Percentiles rank a stretch among this genome's conserved stretches.
These are phyloP conservation scores for Chaetophractus vellerosus DNA, from an alignment of 2,797 vertebrate species.

Conservation along the genomic window DNA sequence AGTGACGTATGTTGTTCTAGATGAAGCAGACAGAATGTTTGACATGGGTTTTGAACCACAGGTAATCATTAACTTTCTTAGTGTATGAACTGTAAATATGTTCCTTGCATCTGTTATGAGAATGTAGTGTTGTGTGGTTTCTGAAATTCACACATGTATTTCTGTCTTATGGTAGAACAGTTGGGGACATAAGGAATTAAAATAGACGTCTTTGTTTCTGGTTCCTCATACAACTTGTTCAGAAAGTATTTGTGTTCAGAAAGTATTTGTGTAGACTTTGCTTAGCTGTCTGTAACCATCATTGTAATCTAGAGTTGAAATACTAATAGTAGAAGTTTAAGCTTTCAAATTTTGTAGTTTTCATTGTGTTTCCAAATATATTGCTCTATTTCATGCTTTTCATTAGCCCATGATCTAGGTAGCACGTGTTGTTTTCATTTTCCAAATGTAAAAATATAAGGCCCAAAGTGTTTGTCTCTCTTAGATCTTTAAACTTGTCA, in stretches of 20 bases:
- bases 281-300: not conserved
- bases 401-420: not conserved
- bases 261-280: constrained; percentile 46
- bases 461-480: not conserved
- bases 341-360: not conserved
- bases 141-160: constrained; percentile 15
- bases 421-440: not conserved
- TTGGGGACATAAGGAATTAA: not conserved
- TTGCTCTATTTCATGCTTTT: constrained; percentile 46
- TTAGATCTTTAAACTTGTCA: constrained; percentile 6
- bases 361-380: constrained; percentile 41
- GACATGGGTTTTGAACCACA: constrained; percentile 99
- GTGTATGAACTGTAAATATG: constrained; percentile 45
- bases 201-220: constrained; percentile 51
- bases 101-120: not conserved
- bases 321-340: constrained; percentile 9
- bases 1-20: constrained; percentile 97
- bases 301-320: constrained; percentile 28
- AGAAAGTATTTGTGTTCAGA: constrained; percentile 32
- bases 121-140: constrained; percentile 25
- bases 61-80: constrained; percentile 88
- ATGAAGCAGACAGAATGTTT: constrained; percentile 99
- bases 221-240: constrained; percentile 12
- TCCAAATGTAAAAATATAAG: constrained; percentile 4
- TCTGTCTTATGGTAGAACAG: not conserved